phyloP scores from a whole-genome alignment of 2,888 invertebrate genomes.

The Drosophila paramelanica region DNA sequence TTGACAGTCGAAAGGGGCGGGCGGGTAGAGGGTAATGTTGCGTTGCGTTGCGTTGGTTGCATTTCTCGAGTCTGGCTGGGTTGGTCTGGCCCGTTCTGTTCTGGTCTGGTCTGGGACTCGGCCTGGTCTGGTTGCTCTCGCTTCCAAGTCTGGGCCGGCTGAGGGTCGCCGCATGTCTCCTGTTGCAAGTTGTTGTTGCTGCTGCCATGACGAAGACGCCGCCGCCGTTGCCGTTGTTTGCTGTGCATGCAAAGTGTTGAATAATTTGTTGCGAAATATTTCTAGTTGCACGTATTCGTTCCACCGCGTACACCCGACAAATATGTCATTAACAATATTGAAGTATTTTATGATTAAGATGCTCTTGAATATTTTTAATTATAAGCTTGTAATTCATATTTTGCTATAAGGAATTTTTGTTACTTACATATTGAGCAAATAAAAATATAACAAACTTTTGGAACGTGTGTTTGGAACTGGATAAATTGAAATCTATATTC shows the following conservation, averaged over 20 bases:
- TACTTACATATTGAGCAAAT: no score
- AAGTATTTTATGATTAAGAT: no score
- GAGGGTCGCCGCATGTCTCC: constrained; percentile 63
- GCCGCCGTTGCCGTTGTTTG: constrained; percentile 32
- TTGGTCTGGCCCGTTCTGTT: background rate
- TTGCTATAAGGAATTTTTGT: no score
- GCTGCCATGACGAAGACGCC: constrained; percentile 1
- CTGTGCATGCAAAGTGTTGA: constrained; percentile 82
- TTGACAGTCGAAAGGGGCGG: constrained; percentile 52
- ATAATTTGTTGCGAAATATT: constrained; percentile 83
- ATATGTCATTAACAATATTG: constrained; percentile 20
- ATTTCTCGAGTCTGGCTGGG: constrained; percentile 9
- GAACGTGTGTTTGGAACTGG: no score
- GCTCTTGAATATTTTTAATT: background rate
- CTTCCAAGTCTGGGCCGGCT: constrained; percentile 45
- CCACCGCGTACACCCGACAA: constrained; percentile 52
- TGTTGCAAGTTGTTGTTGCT: constrained; percentile 12
- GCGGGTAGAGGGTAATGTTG: background rate
- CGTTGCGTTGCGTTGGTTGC: constrained; percentile 14
- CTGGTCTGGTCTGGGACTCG: constrained; percentile 6
- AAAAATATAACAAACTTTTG: no score
- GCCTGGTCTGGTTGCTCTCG: constrained; percentile 11
- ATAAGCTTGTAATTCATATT: background rate
- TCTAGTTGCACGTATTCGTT: constrained; percentile 70
- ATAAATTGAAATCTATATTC: no score